These are phyloP conservation scores for Drosophila nr. perissopoda DNA, from an alignment of 2,888 invertebrate species.

Conservation along the genomic window DNA sequence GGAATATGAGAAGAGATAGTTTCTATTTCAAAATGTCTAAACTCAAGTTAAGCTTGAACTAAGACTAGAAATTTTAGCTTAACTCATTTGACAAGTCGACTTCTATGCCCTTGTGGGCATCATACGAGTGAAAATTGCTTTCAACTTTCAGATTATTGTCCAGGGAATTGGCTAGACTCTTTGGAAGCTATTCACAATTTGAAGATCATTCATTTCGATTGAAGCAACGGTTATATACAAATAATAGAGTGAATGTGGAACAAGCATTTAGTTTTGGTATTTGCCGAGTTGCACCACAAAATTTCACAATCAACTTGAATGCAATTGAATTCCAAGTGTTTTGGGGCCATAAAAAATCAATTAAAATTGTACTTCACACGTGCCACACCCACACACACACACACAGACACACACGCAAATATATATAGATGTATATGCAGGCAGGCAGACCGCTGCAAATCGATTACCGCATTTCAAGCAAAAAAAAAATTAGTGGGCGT, in stretches of 20 bases:
- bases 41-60: not conserved
- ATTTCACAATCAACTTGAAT: slow-evolving; percentile 41
- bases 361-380: slow-evolving; percentile 69
- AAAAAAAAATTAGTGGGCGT: slow-evolving; percentile 37
- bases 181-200: not conserved
- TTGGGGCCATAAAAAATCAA: slow-evolving; percentile 66
- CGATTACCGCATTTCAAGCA: slow-evolving; percentile 43
- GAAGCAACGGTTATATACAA: not conserved
- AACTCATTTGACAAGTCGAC: not conserved
- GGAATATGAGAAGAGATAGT: slow-evolving; percentile 7
- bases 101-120: not conserved
- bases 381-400: slow-evolving; percentile 15
- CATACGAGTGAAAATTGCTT: not conserved
- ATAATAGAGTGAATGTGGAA: not conserved
- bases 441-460: slow-evolving; percentile 21
- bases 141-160: not conserved
- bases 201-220: not conserved
- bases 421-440: not conserved
- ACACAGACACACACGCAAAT: slow-evolving; percentile 10
- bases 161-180: not conserved
- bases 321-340: slow-evolving; percentile 53
- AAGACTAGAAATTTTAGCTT: not conserved
- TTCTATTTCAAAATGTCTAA: not conserved
- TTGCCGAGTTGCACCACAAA: slow-evolving; percentile 15
- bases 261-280: not conserved